Evolutionary conservation across 2,888 invertebrate species (phyloP), one percentile per base, ranked within the genome.

Genomic region (Watsonalla cultraria): DNA sequence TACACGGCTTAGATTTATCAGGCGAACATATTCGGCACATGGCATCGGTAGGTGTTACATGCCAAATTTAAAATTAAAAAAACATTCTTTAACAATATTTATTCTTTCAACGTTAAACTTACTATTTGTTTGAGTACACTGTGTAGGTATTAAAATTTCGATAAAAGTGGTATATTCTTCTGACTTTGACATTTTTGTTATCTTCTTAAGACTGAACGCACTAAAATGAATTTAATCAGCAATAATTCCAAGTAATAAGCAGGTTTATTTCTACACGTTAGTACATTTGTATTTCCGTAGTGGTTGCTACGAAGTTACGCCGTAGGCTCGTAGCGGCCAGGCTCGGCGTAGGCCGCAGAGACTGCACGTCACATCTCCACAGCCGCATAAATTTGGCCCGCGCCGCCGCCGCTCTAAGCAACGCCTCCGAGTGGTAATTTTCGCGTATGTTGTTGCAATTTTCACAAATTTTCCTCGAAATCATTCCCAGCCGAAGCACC

Each of bases 371-470:
- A 82, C 79, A 80, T 78, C 75, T 70, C 73, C 71, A 72, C 65
- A 66, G 73, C 76, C 74, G 76, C 80, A 83, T 83, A 85, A 84
- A 87, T 85, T 80, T 77, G 71, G 59, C 63, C 59, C 60, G 56
- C 58, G 62, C 70, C 60, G 57, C 64, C 64, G 71, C 70, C 55
- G 71, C 72, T 76, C 81, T 80, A 85, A 87, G 89, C 86, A 88
- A 85, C 81, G 80, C 78, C 76, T 79, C 77, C 78, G 68, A 84
- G 80, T 86, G 79, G 85, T 87, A 86, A 90, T 90, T 89, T 87
- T 85, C 86, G 76, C 82, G 80, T 74, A 78, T 85, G 84, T 86
- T 86, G 86, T 84, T 87, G 86, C 84, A 88, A 89, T 90, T 89
- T 88, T 87, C 86, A 82, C 81, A 84, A 88, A 87, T 88, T 88